phyloP scores from a whole-genome alignment of 1,140 invertebrate genomes.

The Aphidius ervi region DNA sequence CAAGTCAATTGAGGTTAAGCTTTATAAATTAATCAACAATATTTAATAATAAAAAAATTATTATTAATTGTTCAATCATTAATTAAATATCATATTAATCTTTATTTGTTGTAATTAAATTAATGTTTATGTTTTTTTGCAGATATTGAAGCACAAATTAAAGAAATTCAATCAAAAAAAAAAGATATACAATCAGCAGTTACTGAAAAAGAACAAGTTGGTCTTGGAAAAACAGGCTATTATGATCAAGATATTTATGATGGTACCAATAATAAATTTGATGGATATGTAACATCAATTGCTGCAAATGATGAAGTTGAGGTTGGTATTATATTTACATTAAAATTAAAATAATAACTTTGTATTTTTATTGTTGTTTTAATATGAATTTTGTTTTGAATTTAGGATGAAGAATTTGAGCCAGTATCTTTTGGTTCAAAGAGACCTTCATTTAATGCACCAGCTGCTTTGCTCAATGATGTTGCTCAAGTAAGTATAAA shows the following conservation, averaged over 20 bases:
- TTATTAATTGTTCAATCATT: not conserved
- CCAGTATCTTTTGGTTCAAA: slow-evolving; percentile 62
- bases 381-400: slow-evolving; percentile 26
- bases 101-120: not conserved
- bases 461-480: slow-evolving; percentile 84
- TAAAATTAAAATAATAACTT: not conserved
- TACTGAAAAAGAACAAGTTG: slow-evolving; percentile 70
- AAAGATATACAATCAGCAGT: slow-evolving; percentile 65
- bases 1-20: slow-evolving; percentile 9
- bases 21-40: not conserved
- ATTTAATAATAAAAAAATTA: no score
- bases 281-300: slow-evolving; percentile 94
- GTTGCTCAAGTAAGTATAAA: slow-evolving; percentile 67
- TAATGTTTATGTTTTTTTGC: slow-evolving; percentile 35
- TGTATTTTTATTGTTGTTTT: slow-evolving; percentile 2
- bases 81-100: not conserved
- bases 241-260: slow-evolving; percentile 95
- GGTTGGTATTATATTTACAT: slow-evolving; percentile 43
- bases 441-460: slow-evolving; percentile 77
- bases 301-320: slow-evolving; percentile 88
- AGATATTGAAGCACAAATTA: slow-evolving; percentile 93
- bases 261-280: slow-evolving; percentile 75
- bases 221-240: slow-evolving; percentile 80
- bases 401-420: slow-evolving; percentile 82
- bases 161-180: slow-evolving; percentile 84